Conservation (phyloP, 2,797 vertebrate genomes). For the Sebastes nivosus region DNA sequence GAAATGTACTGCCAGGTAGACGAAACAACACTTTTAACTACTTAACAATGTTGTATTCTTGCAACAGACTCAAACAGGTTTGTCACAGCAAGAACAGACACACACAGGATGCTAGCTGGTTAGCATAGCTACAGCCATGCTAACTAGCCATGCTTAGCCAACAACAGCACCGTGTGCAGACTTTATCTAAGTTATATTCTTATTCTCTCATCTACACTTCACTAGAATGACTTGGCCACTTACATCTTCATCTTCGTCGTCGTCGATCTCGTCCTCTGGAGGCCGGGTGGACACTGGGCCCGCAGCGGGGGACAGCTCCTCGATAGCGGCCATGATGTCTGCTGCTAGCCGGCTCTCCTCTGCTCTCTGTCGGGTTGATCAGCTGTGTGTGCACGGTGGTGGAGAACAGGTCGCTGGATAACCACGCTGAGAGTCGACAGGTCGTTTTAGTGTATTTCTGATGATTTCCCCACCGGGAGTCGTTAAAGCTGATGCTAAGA, state of each 20-base stretch:
- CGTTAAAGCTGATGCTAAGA: constrained; percentile 9
- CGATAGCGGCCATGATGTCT: constrained; percentile 76
- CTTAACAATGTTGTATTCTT: rapidly evolving
- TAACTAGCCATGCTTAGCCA: not conserved
- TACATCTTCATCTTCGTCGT: constrained; percentile 86
- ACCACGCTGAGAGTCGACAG: not conserved
- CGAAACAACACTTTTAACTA: not conserved
- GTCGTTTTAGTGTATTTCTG: not conserved
- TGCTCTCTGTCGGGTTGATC: not conserved
- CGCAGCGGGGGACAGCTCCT: constrained; percentile 80
- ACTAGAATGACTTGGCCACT: not conserved
- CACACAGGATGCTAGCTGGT: not conserved
- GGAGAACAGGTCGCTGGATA: not conserved
- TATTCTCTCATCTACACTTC: not conserved
- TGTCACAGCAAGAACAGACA: too few relatives aligned
- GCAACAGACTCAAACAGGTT: not conserved
- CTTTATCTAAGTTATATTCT: rapidly evolving
- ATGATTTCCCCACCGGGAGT: not conserved
- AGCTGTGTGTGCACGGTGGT: not conserved
- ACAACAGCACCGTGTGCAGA: rapidly evolving
- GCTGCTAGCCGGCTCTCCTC: not conserved
- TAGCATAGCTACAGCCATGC: not conserved
- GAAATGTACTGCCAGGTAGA: not conserved
- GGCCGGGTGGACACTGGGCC: constrained; percentile 80
- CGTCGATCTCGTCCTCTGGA: constrained; percentile 83